Percentiles rank a stretch among this genome's conserved stretches.
These are phyloP conservation scores for Sapajus apella DNA, from an alignment of 2,113 vertebrate species.

Conservation along the genomic window DNA sequence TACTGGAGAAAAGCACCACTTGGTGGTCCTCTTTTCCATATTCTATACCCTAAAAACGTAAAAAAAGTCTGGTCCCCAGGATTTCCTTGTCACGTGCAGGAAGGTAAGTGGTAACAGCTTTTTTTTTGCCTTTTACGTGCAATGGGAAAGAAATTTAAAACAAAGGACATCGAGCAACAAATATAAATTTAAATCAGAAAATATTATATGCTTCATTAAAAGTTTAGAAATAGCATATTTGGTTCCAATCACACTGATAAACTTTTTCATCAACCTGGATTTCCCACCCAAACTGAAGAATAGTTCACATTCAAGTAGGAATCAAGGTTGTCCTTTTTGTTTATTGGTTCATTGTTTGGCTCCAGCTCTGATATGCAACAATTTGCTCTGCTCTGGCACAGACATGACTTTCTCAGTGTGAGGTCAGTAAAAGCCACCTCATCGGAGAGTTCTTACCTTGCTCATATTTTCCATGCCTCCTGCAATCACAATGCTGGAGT, in stretches of 20 bases:
- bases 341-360: background rate
- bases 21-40: background rate
- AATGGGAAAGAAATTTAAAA: background rate
- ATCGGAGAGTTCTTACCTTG: constrained; percentile 85
- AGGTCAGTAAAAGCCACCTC: background rate
- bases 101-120: background rate
- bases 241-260: background rate
- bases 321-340: background rate
- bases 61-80: background rate
- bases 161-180: background rate
- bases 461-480: constrained; percentile 99
- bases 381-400: background rate
- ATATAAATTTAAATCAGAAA: background rate
- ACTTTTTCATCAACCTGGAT: background rate
- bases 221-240: background rate
- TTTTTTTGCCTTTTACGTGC: background rate
- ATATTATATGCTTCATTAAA: background rate
- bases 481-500: constrained; percentile 92
- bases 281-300: background rate
- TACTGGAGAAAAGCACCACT: background rate
- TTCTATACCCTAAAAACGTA: background rate
- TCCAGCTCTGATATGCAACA: background rate
- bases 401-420: rapidly evolving
- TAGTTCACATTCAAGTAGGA: background rate
- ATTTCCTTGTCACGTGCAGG: background rate